Evolutionary conservation across 64 coral and sea anemone species (phyloP).

Genomic region (Stichodactyla helianthus): DNA sequence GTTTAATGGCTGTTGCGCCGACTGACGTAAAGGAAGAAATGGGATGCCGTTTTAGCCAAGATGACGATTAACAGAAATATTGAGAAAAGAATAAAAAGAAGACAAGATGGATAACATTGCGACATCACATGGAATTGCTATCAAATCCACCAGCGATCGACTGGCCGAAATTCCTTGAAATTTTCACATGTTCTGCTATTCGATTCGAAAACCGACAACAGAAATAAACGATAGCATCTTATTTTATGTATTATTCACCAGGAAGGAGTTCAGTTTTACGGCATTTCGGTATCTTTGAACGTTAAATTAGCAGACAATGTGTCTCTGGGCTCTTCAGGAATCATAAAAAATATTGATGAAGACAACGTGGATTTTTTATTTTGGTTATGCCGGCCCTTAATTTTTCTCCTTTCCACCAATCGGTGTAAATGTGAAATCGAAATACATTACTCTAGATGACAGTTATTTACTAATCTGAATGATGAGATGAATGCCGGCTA

Average conservation of each 20-base stretch:
- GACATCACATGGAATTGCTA: neutral
- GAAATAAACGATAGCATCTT: too few relatives aligned
- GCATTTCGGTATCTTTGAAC: neutral
- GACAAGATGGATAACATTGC: neutral
- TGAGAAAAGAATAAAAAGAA: neutral
- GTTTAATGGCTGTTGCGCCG: neutral
- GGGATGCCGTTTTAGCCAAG: neutral
- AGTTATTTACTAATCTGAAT: neutral
- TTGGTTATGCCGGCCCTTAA: neutral
- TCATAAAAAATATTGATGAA: neutral
- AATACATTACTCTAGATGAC: neutral
- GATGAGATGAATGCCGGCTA: neutral
- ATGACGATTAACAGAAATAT: neutral
- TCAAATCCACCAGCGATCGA: too few relatives aligned
- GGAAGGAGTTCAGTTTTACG: neutral
- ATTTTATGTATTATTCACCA: neutral
- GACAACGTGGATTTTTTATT: neutral
- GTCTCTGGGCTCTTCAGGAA: neutral
- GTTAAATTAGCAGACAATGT: neutral
- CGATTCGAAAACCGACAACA: too few relatives aligned
- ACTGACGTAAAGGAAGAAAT: neutral
- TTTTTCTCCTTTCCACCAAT: neutral
- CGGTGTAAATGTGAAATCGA: neutral
- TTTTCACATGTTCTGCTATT: too few relatives aligned
- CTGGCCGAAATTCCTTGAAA: too few relatives aligned